A percentile compares a stretch with the other conserved stretches of the same genome.
Conservation (phyloP, 92 coral and sea anemone genomes). For the Hydrozoanthus gracilis region DNA sequence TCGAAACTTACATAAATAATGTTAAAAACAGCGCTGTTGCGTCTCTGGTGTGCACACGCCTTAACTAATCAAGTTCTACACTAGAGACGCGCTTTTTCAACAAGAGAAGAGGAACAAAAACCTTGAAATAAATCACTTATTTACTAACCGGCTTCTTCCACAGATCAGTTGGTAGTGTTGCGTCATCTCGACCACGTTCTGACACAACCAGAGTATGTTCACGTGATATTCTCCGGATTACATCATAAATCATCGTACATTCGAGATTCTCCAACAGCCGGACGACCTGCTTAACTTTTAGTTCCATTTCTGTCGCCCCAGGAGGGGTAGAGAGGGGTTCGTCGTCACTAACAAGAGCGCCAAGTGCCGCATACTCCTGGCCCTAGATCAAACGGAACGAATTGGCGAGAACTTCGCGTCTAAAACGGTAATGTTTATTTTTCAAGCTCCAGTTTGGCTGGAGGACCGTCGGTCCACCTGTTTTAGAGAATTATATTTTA, state of each 20-base stretch:
- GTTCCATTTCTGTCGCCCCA: conserved; percentile 97
- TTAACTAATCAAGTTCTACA: too few species aligned
- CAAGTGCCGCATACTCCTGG: conserved; percentile 89
- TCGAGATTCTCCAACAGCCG: conserved; percentile 93
- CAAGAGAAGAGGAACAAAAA: not conserved
- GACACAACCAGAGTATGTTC: conserved; percentile 97
- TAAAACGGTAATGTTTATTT: not conserved
- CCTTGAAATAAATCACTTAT: not conserved
- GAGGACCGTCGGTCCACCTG: too few species aligned
- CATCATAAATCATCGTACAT: conserved; percentile 96
- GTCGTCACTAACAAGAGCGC: conserved; percentile 93
- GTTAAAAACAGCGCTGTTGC: too few species aligned
- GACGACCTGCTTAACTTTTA: conserved; percentile 95
- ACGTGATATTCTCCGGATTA: conserved; percentile 93
- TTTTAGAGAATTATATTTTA: too few species aligned
- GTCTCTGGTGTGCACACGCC: too few species aligned
- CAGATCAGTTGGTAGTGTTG: conserved; percentile 94
- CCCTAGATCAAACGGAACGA: conserved; percentile 60
- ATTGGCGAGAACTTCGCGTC: not conserved
- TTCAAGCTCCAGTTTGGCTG: too few species aligned
- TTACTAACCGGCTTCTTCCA: conserved; percentile 95
- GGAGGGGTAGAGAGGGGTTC: conserved; percentile 97
- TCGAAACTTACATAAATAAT: too few species aligned
- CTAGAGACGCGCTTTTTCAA: too few species aligned
- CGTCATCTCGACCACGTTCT: conserved; percentile 97